Base-by-base conservation (phyloP, 92 coral and sea anemone genomes). In the Phenganax subtilis region DNA sequence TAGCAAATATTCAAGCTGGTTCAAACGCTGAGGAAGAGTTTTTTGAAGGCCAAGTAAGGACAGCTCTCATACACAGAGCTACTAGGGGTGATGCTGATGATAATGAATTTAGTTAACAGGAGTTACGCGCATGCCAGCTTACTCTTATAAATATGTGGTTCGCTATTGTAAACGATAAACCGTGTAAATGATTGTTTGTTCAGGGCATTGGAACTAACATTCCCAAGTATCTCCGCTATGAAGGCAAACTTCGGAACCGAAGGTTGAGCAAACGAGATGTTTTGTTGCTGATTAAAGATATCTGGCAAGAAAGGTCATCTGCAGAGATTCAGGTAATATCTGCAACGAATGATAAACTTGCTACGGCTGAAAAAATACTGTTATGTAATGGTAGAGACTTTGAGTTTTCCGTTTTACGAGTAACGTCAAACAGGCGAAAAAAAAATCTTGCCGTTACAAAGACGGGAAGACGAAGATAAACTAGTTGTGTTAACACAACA, bases 221-320 rank as follows among this genome's bases (percentile, higher is more conserved):
- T 44, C 99, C 99, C 0, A 87, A 87, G 81, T 90, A 86, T 72
- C 84, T 96, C 55, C 91, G 99, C 37, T 88, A 52, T 57, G 99
- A 96, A 51, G 99, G 97, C 17, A 90, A 96, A 84, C 90, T 96
- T 58, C 92, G 97, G 54, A 96, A 96, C 85, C 88, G 99, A 44
- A 93, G 99, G 16, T 88, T 96, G 10, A 92, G 96, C 44, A 96
- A 96, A 66, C 82, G 99, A 54, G 99, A 96, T 77, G 91, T 91
- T 9, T 85, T 97, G 14, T 91, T 96, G 15, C 92, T 96, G 37
- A 89, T 96, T 47, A 96, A 96, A 79, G 99, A 96, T 68, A 88
- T 96, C 77, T 96, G 99, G 99, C 92, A 92, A 69, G 99, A 96
- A 82, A 96, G 93, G 80, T 88, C 94, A 8, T 93, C 99, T 15